A percentile compares a stretch with the other conserved stretches of the same genome.
phyloP scores from a whole-genome alignment of 1,140 invertebrate species.

The Chymomyza costata region DNA sequence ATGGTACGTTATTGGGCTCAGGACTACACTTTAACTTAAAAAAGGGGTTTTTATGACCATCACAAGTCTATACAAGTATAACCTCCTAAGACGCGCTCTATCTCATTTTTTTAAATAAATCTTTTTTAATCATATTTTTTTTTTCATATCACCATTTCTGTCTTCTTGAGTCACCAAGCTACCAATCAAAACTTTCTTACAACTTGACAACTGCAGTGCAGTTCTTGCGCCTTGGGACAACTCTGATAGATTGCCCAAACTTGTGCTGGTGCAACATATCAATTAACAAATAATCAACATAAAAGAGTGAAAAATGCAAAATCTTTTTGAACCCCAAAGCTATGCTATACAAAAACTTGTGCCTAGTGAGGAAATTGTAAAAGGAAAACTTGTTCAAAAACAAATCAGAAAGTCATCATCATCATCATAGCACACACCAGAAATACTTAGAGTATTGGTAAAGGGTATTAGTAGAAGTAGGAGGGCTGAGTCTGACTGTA shows the following conservation, averaged over 20 bases:
- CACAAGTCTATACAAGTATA: too few species aligned
- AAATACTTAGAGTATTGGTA: slow-evolving; percentile 14
- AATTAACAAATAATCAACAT: slow-evolving; percentile 70
- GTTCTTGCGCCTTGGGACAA: too few species aligned
- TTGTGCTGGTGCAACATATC: slow-evolving; percentile 66
- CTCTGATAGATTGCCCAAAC: slow-evolving; percentile 25
- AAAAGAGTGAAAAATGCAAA: slow-evolving; percentile 37
- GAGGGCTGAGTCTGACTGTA: not conserved
- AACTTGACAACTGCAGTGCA: too few species aligned
- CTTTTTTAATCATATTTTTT: too few species aligned
- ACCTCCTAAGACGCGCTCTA: too few species aligned
- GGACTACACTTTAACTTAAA: too few species aligned
- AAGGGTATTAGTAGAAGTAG: slow-evolving; percentile 1
- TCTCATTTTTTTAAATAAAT: too few species aligned
- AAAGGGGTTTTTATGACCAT: too few species aligned
- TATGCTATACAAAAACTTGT: slow-evolving; percentile 38
- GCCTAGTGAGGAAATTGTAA: slow-evolving; percentile 8
- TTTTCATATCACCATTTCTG: too few species aligned
- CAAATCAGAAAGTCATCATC: slow-evolving; percentile 69
- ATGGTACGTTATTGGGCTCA: too few species aligned
- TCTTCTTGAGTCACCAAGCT: too few species aligned
- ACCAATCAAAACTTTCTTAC: too few species aligned
- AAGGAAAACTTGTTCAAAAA: slow-evolving; percentile 54
- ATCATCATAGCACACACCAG: slow-evolving; percentile 42
- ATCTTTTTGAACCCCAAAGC: slow-evolving; percentile 48